These are phyloP conservation scores for Drosophila nigromelanica DNA, from an alignment of 1,140 invertebrate genomes.

Conservation along the genomic window DNA sequence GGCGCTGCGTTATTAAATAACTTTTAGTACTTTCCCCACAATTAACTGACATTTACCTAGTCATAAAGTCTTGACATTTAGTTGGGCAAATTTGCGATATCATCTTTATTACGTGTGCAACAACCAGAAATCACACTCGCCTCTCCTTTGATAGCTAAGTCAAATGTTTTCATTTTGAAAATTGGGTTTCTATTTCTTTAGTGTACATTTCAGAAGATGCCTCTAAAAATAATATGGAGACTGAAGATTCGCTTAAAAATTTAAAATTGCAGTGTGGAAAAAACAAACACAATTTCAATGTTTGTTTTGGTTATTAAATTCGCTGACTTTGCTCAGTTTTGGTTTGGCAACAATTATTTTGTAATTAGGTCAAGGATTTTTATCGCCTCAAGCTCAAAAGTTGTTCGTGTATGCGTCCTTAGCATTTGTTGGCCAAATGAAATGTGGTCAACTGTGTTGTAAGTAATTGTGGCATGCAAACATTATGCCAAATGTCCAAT, in stretches of 20 bases:
- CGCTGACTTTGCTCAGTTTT: conserved; percentile 43
- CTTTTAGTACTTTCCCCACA: neutral
- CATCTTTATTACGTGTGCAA: neutral
- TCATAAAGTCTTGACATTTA: conserved; percentile 12
- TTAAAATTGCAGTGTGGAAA: conserved; percentile 10
- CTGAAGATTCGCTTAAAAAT: too few relatives aligned
- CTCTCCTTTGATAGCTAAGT: neutral
- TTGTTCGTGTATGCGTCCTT: conserved; percentile 33
- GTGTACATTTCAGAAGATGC: too few relatives aligned
- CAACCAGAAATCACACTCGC: conserved; percentile 9
- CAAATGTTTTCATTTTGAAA: too few relatives aligned
- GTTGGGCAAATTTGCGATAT: neutral
- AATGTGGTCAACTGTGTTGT: conserved; percentile 37
- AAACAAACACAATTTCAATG: conserved; percentile 51
- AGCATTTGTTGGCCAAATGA: conserved; percentile 39
- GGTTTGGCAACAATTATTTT: conserved; percentile 76
- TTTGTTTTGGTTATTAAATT: conserved; percentile 81
- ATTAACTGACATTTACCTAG: conserved; percentile 12
- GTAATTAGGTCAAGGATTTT: conserved; percentile 82
- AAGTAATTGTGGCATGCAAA: conserved; percentile 77
- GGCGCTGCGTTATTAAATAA: too few relatives aligned
- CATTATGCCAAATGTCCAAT: conserved; percentile 41
- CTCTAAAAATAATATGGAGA: too few relatives aligned
- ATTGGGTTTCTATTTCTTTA: too few relatives aligned
- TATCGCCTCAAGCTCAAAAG: conserved; percentile 46